These are phyloP conservation scores for Philotrypesis tridentata DNA, from an alignment of 1,140 invertebrate genomes.

Conservation along the genomic window DNA sequence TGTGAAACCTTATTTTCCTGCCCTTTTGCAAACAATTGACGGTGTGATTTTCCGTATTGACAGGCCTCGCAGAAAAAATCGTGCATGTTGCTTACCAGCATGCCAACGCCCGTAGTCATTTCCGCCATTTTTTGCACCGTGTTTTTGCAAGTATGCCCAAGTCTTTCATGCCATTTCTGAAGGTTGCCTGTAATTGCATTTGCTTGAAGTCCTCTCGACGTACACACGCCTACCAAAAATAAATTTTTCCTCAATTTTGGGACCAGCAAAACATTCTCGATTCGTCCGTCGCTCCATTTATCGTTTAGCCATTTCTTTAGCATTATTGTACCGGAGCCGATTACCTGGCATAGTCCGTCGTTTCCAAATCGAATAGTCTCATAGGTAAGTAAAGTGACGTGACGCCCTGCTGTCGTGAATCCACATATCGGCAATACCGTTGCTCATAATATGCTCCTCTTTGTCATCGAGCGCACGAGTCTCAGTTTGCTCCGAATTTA, in stretches of 20 bases:
- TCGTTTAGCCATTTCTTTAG: not conserved
- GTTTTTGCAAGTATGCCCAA: not conserved
- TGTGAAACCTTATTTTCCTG: not conserved
- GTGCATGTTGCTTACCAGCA: not conserved
- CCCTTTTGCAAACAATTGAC: not conserved
- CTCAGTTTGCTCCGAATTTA: too few species aligned
- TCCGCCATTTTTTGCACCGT: not conserved
- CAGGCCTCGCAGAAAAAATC: not conserved
- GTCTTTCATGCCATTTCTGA: not conserved
- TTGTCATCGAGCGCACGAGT: too few species aligned
- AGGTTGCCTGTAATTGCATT: not conserved
- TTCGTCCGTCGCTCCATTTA: not conserved
- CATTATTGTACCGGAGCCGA: not conserved
- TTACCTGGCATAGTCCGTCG: not conserved
- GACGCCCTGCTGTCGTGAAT: not conserved
- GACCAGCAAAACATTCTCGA: not conserved
- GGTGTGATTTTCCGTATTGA: not conserved
- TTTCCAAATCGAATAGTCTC: not conserved
- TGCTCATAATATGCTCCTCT: not conserved
- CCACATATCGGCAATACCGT: not conserved
- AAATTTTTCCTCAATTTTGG: not conserved
- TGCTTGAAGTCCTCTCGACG: not conserved
- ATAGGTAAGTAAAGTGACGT: not conserved
- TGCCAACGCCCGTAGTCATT: not conserved
- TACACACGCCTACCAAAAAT: not conserved